Conservation (phyloP, 1,140 invertebrate genomes). For the Trinorchestia longiramus region DNA sequence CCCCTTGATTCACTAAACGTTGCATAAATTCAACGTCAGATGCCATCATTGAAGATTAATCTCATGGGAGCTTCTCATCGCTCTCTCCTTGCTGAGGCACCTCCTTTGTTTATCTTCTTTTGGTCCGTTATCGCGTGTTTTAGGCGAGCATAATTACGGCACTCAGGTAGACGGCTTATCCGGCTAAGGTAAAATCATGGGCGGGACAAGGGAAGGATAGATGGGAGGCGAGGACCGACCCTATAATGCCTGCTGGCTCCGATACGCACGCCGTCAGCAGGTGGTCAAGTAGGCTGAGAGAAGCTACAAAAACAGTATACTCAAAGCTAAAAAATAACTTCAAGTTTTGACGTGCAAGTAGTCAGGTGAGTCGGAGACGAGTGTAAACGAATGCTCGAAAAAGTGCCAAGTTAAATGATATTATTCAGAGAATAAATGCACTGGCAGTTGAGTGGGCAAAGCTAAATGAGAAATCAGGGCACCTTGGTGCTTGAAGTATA, state of each 20-base stretch:
- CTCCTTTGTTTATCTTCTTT: slow-evolving; percentile 54
- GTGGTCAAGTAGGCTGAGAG: neutral
- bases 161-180: slow-evolving; percentile 53
- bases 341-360: neutral
- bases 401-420: neutral
- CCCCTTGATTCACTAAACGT: slow-evolving; percentile 38
- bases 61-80: slow-evolving; percentile 32
- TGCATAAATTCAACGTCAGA: slow-evolving; percentile 33
- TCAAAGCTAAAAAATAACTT: neutral
- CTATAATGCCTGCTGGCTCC: neutral
- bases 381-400: neutral
- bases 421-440: neutral
- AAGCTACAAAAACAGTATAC: neutral
- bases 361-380: neutral
- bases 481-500: neutral
- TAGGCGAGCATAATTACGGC: slow-evolving; percentile 48
- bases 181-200: slow-evolving; percentile 35
- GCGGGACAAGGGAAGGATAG: slow-evolving; percentile 18
- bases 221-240: slow-evolving; percentile 23
- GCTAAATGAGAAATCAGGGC: neutral
- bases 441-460: neutral
- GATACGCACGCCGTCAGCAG: neutral
- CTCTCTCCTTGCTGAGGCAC: slow-evolving; percentile 3
- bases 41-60: slow-evolving; percentile 34
- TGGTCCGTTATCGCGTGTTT: slow-evolving; percentile 46